Evolutionary conservation across 2,888 invertebrate genomes (phyloP).

Genomic region (Eretmocerus hayati): DNA sequence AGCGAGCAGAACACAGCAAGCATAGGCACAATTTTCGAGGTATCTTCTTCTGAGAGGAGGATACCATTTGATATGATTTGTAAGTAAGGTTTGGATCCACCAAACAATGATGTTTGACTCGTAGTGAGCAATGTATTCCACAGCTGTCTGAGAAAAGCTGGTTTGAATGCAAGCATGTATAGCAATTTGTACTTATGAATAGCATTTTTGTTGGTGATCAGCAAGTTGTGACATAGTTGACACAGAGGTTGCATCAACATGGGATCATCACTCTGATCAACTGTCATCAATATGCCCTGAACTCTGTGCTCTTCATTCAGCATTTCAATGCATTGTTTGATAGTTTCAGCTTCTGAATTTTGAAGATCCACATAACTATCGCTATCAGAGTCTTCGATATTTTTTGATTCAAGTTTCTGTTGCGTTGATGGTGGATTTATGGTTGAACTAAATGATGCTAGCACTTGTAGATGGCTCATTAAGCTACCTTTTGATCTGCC

Average conservation of each 20-base stretch:
- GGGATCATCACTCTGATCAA: slow-evolving; percentile 49
- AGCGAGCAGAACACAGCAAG: slow-evolving; percentile 78
- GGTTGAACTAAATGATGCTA: slow-evolving; percentile 49
- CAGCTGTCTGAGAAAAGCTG: slow-evolving; percentile 66
- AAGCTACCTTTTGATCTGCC: slow-evolving; percentile 33
- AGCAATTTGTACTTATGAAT: slow-evolving; percentile 77
- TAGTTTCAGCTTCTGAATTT: slow-evolving; percentile 49
- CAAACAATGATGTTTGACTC: slow-evolving; percentile 48
- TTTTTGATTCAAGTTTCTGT: slow-evolving; percentile 48
- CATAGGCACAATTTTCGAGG: slow-evolving; percentile 66
- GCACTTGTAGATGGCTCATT: slow-evolving; percentile 53
- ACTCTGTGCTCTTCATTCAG: slow-evolving; percentile 60
- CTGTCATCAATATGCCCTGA: slow-evolving; percentile 50
- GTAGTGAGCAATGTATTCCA: slow-evolving; percentile 56
- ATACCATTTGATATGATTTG: slow-evolving; percentile 63
- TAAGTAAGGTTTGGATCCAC: slow-evolving; percentile 54
- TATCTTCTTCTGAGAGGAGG: slow-evolving; percentile 53
- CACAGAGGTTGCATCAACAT: slow-evolving; percentile 63
- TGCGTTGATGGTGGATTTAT: slow-evolving; percentile 48
- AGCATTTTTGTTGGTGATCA: slow-evolving; percentile 73
- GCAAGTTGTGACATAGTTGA: slow-evolving; percentile 74
- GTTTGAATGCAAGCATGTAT: slow-evolving; percentile 74
- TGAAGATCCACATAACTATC: slow-evolving; percentile 55
- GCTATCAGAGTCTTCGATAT: slow-evolving; percentile 51
- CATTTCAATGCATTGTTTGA: slow-evolving; percentile 57